Evolutionary conservation across 1,140 invertebrate genomes (phyloP), one percentile per base, ranked within the genome.

Genomic region (Drosophila ohnishii): DNA sequence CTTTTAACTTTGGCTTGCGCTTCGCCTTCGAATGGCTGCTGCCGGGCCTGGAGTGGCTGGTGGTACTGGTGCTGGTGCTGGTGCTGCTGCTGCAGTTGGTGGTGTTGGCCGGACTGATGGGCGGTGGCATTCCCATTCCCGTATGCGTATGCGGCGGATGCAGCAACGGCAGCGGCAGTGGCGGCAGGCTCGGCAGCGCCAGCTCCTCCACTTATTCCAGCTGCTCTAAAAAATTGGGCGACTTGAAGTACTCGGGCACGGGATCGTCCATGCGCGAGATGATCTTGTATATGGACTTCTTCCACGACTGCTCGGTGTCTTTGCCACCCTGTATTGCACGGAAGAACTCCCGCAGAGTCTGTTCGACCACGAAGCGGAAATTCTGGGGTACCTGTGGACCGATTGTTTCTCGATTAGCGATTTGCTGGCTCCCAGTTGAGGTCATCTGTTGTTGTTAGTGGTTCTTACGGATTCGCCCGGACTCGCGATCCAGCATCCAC

Each of bases 251-350:
- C 92, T 99, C 99, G 64, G 99, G 99, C 75, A 99, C 97, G 42
- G 96, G 95, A 92, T 99, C 98, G 93, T 99, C 99, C 93, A 99
- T 94, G 91, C 99, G 95, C 75, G 98, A 98, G 92, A 99, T 99
- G 80, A 99, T 96, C 93, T 99, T 99, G 95, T 99, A 99, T 93
- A 99, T 99, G 78, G 97, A 96, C 92, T 99, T 99, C 94, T 99
- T 99, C 99, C 99, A 99, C 72, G 98, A 99, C 91, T 99, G 98
- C 92, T 99, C 99, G 28, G 95, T 93, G 93, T 99, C 99, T 93
- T 99, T 98, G 69, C 97, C 97, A 85, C 96, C 95, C 92, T 98
- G 96, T 85, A 99, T 97, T 65, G 99, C 97, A 92, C 97, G 97
- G 95, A 98, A 99, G 94, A 99, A 99, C 93, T 99, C 99, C 66